Base-by-base conservation (phyloP, 2,113 vertebrate species). In the Tyto alba region DNA sequence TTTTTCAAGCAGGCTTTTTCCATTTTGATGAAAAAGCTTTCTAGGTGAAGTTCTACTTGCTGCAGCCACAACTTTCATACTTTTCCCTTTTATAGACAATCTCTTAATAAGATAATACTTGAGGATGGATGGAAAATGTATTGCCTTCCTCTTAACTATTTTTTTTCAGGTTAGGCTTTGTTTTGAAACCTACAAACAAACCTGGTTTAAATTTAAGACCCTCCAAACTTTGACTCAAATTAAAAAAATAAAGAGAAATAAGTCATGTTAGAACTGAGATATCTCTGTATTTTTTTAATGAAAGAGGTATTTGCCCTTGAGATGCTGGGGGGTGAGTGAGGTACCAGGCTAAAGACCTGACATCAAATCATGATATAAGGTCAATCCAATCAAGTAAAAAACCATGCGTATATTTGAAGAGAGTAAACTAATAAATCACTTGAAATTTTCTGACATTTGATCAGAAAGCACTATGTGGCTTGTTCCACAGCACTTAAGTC, bases 51-150 rank as follows among this genome's bases (percentile, higher is more conserved):
- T 23, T 79, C 34, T 1, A 3, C 9, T 67, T 5, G 16, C 12
- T 89, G 41, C 3, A 88, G 45, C 8, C 6, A 11, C 38, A 48
- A 2, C 7, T 64, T 29, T 29, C 1, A 1, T 20, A 0, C 9
- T 78, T 68, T 9, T 26, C 69, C 26, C 3, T 57, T 52, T 52
- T 29, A 6, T 23, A 25, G 15, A 29, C 17, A 73, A 45, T 43
- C 3, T 22, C 3, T 78, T 55, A 6, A 0, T 34, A 2, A 34
- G 9, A 16, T 30, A 48, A 77, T n/a, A 56, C 27, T 1, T 36
- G 15, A 43, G 23, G 45, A 3, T 22, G 59, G 41, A 10, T 11
- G 52, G 81, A 67, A 84, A 71, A 36, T 16, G 9, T 7, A 0
- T 6, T 63, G 25, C 7, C 7, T 67, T 62, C 73, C 8, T 41